Conservation (phyloP, 2,888 invertebrate species). For the Scaptodrosophila latifasciaeformis region DNA sequence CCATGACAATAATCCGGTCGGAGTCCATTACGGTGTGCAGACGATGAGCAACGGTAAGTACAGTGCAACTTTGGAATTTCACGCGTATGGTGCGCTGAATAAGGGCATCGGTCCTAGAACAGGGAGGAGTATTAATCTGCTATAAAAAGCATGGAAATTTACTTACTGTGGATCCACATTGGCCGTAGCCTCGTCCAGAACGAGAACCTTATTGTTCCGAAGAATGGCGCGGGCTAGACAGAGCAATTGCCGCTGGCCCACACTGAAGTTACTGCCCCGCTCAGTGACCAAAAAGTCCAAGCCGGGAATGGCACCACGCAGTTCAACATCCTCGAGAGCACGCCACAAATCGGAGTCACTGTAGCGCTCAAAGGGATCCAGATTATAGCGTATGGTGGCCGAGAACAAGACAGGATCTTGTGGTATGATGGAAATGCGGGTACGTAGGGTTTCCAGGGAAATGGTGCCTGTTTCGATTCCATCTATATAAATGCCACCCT, state of each 20-base stretch:
- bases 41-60: conserved; percentile 93
- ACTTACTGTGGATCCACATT: conserved; percentile 80
- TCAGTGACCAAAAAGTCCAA: conserved; percentile 78
- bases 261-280: conserved; percentile 79
- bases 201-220: conserved; percentile 79
- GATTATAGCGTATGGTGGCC: conserved; percentile 80
- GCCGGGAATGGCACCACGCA: conserved; percentile 76
- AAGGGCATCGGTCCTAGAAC: conserved; percentile 82
- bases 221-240: conserved; percentile 82
- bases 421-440: conserved; percentile 78
- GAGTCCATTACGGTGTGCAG: conserved; percentile 95
- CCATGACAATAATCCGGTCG: conserved; percentile 90
- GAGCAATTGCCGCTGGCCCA: conserved; percentile 81
- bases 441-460: conserved; percentile 76
- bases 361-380: conserved; percentile 78
- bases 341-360: conserved; percentile 72
- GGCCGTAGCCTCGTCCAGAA: conserved; percentile 83
- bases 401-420: conserved; percentile 78
- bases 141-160: no score
- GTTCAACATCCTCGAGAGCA: conserved; percentile 74
- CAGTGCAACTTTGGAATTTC: conserved; percentile 88
- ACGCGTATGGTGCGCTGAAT: conserved; percentile 89
- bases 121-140: background rate
- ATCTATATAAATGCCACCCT: conserved; percentile 84
- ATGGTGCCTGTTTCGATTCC: conserved; percentile 78